Conservation (phyloP, 35 echinoderm and acorn worm species). For the Apostichopus californicus region DNA sequence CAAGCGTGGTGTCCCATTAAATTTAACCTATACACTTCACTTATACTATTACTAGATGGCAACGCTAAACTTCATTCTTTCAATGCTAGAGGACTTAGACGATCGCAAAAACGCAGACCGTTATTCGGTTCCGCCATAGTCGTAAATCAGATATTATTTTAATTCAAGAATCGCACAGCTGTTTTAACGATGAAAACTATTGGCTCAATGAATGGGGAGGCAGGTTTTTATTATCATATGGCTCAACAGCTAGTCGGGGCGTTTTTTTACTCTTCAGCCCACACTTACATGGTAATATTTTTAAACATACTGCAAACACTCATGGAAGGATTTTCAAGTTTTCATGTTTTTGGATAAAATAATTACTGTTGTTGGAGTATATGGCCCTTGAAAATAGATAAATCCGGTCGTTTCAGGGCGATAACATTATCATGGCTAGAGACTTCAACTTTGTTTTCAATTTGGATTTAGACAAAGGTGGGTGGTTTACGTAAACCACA, state of each 20-base stretch:
- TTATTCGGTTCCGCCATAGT: constrained; percentile 47
- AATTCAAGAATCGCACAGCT: constrained; percentile 50
- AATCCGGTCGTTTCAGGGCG: neutral
- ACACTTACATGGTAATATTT: constrained; percentile 2
- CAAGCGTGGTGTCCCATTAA: too few relatives aligned
- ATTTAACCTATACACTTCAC: neutral
- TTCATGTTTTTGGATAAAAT: neutral
- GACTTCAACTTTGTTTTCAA: constrained; percentile 51
- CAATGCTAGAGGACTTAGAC: constrained; percentile 38
- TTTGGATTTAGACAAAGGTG: constrained; percentile 28
- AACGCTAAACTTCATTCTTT: neutral
- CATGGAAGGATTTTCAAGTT: neutral
- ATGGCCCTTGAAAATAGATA: constrained; percentile 34
- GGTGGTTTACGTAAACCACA: constrained; percentile 11
- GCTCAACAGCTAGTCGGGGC: neutral
- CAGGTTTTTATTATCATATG: neutral
- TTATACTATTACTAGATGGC: neutral
- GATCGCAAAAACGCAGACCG: constrained; percentile 25
- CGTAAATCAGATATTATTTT: constrained; percentile 40
- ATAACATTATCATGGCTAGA: constrained; percentile 35
- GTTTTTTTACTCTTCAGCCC: constrained; percentile 25
- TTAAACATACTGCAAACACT: neutral
- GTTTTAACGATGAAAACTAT: neutral
- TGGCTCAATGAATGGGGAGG: constrained; percentile 44
- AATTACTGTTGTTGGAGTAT: constrained; percentile 6